Conservation (phyloP, 2,888 invertebrate genomes). For the Halictus ligatus region DNA sequence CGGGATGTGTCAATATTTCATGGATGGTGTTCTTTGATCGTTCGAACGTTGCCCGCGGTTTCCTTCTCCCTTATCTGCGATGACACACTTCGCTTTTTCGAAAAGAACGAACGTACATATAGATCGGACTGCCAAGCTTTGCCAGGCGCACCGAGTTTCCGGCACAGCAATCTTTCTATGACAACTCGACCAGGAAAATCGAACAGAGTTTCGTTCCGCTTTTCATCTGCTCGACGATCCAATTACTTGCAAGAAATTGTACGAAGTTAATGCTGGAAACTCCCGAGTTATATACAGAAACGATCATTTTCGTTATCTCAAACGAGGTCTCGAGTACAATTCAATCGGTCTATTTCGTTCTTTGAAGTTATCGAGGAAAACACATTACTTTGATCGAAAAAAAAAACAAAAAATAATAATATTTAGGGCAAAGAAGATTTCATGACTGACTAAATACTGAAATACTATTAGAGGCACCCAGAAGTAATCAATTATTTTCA, state of each 20-base stretch:
- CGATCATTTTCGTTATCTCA: background rate
- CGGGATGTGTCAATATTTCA: conserved; percentile 42
- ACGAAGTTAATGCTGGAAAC: background rate
- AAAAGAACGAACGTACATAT: too few relatives aligned
- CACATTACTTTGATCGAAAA: too few relatives aligned
- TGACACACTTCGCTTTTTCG: background rate
- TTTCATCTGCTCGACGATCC: background rate
- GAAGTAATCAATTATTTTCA: too few relatives aligned
- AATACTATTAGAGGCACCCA: too few relatives aligned
- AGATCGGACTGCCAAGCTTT: background rate
- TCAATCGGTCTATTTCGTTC: background rate
- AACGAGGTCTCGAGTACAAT: background rate
- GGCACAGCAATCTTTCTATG: background rate
- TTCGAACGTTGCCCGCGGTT: background rate
- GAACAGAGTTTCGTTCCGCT: background rate
- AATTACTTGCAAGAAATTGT: background rate
- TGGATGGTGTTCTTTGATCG: conserved; percentile 45
- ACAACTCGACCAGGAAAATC: background rate
- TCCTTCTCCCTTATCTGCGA: background rate
- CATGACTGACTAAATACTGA: too few relatives aligned
- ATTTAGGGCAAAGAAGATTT: too few relatives aligned
- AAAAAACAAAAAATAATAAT: too few relatives aligned
- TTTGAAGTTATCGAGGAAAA: background rate
- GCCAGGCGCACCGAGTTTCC: background rate
- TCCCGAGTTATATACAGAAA: background rate